These are phyloP conservation scores for Gerosis bhagava DNA, from an alignment of 2,888 invertebrate species.

Conservation along the genomic window DNA sequence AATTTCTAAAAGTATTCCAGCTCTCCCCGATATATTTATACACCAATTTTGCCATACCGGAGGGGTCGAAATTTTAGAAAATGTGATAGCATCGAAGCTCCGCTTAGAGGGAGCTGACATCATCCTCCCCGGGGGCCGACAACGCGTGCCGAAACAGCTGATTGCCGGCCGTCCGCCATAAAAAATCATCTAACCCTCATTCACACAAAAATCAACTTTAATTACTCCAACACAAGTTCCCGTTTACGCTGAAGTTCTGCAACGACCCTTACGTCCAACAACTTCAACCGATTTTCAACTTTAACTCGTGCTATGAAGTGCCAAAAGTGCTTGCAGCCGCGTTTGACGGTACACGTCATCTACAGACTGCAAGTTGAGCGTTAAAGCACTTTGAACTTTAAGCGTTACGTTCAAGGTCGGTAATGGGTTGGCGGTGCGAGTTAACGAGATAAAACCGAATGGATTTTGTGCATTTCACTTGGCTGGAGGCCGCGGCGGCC, in stretches of 20 bases:
- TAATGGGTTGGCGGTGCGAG: constrained; percentile 35
- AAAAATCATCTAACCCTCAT: constrained; percentile 56
- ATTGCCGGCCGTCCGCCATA: constrained; percentile 73
- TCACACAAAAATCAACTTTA: constrained; percentile 38
- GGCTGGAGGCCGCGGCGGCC: constrained; percentile 53
- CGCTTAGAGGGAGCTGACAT: constrained; percentile 57
- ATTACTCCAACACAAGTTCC: constrained; percentile 15
- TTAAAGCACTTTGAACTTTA: constrained; percentile 41
- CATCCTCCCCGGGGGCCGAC: constrained; percentile 61
- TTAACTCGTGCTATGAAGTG: constrained; percentile 42
- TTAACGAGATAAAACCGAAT: constrained; percentile 74
- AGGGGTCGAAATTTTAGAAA: constrained; percentile 48
- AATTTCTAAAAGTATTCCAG: constrained; percentile 15
- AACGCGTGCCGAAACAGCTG: constrained; percentile 79
- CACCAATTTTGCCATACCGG: constrained; percentile 30
- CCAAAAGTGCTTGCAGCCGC: constrained; percentile 48
- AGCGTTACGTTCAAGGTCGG: constrained; percentile 29
- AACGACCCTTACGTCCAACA: constrained; percentile 52
- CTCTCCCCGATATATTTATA: constrained; percentile 22
- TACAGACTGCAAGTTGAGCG: constrained; percentile 49
- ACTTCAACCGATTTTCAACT: constrained; percentile 45
- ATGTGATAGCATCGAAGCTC: constrained; percentile 65
- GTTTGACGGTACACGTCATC: constrained; percentile 54
- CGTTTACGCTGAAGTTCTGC: constrained; percentile 24
- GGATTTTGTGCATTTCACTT: constrained; percentile 77